Evolutionary conservation across 1,140 invertebrate genomes (phyloP).

Genomic region (Parapsyche elsis): DNA sequence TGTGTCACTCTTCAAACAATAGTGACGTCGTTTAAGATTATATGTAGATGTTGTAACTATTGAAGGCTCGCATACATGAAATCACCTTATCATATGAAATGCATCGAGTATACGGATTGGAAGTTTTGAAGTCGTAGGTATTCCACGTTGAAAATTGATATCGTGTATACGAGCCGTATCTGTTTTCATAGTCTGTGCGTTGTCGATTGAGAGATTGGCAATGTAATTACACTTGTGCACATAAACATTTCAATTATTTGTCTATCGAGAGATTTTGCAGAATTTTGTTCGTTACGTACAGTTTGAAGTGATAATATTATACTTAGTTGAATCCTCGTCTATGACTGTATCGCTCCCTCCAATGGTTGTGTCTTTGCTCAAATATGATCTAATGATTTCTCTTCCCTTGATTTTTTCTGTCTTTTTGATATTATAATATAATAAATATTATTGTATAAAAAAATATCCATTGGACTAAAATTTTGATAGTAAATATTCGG

Average conservation of each 20-base stretch:
- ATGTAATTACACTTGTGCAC: not conserved
- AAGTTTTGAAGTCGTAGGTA: too few species aligned
- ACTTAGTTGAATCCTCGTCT: not conserved
- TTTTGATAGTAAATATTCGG: not conserved
- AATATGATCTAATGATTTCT: constrained; percentile 31
- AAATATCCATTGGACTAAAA: not conserved
- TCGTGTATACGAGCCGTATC: not conserved
- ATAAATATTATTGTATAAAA: not conserved
- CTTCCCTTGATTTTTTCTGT: not conserved
- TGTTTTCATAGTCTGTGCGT: not conserved
- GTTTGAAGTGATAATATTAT: not conserved
- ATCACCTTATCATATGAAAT: too few species aligned
- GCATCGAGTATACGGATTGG: too few species aligned
- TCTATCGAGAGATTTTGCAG: not conserved
- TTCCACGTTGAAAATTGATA: too few species aligned
- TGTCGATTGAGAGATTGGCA: not conserved
- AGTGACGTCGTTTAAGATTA: too few species aligned
- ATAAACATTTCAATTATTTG: not conserved
- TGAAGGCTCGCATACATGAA: too few species aligned
- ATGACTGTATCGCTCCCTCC: constrained; percentile 46
- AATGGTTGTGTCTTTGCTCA: constrained; percentile 54
- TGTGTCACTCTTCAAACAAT: too few species aligned
- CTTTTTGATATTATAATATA: not conserved
- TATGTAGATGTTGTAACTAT: too few species aligned
- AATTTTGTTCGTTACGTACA: not conserved